Base-by-base conservation (phyloP, 2,797 vertebrate genomes). In the Bovichtus diacanthus region DNA sequence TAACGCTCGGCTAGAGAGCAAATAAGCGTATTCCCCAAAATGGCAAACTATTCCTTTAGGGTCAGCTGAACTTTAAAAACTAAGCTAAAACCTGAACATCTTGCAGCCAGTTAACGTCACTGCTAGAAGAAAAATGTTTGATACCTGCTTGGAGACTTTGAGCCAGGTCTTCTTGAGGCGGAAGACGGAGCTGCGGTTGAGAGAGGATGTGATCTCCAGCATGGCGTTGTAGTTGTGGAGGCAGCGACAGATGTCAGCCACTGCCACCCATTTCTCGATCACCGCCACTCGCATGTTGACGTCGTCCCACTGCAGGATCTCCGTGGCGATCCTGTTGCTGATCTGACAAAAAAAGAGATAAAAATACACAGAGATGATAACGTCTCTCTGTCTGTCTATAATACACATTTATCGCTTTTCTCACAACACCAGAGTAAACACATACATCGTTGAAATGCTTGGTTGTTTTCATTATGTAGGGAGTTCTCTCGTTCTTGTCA, bases 141-240 rank as follows among this genome's bases (percentile, higher is more conserved):
- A 51, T 88, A 98, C 98, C 97, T 99, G 98, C 93, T 99, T 99
- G 76, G 97, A 98, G 47, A 99, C 97, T 90, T 99, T 99, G 73
- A 99, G 95, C 98, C 98, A 99, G 0, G 98, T 99, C 87, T 97
- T 99, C 92, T 99, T 99, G 70, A 99, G 96, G 50, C 98, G 97
- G 90, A 99, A 99, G 92, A 99, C 92, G 23, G 98, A 96, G 19
- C 98, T 99, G 85, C 98, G 97, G 93, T 99, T 99, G 74, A 99
- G 96, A 46, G 98, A 97, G 2, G 97, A 99, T 5, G 96, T 98
- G 92, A 99, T 97, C 93, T 99, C 97, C 91, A 99, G 92, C 81
- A 99, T 97, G 0, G 97, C 98, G 0, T 99, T 99, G 94, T 99
- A 99, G 94, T 99, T 99, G 94, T 99, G 97, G 56, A 99, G 93